Evolutionary conservation across 1,140 invertebrate genomes (phyloP).

Genomic region (Drosophila burlai): DNA sequence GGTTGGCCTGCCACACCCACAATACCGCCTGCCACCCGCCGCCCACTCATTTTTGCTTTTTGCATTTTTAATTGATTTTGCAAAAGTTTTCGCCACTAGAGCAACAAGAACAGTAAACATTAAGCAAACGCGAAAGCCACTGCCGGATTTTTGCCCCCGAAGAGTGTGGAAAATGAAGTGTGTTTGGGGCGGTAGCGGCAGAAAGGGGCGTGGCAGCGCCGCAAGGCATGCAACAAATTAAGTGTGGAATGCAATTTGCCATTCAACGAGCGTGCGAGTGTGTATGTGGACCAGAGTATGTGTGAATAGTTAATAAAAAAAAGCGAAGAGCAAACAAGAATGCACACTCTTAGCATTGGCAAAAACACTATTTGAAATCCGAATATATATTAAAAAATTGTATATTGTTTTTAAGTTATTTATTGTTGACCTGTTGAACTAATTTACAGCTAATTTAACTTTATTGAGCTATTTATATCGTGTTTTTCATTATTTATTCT

Average conservation of each 20-base stretch:
- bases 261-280: neutral
- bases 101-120: slow-evolving; percentile 42
- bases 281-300: slow-evolving; percentile 9
- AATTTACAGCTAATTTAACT: neutral
- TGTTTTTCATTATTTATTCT: neutral
- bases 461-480: neutral
- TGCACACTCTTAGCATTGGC: slow-evolving; percentile 29
- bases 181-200: neutral
- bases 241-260: slow-evolving; percentile 68
- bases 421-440: neutral
- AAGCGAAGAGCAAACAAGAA: slow-evolving; percentile 37
- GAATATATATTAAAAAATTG: neutral
- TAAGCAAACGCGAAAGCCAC: slow-evolving; percentile 35
- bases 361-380: neutral
- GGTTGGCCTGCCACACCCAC: slow-evolving; percentile 33
- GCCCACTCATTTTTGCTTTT: slow-evolving; percentile 36
- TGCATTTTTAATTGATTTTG: slow-evolving; percentile 75
- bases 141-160: slow-evolving; percentile 21
- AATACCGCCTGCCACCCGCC: neutral
- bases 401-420: neutral
- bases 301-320: slow-evolving; percentile 60
- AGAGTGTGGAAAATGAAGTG: slow-evolving; percentile 5
- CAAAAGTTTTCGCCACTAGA: slow-evolving; percentile 51
- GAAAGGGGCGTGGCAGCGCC: slow-evolving; percentile 29
- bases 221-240: slow-evolving; percentile 75